Percentiles rank a stretch among this genome's conserved stretches.
These are phyloP conservation scores for Polypterus bichir DNA, from an alignment of 2,113 vertebrate species.

Conservation along the genomic window DNA sequence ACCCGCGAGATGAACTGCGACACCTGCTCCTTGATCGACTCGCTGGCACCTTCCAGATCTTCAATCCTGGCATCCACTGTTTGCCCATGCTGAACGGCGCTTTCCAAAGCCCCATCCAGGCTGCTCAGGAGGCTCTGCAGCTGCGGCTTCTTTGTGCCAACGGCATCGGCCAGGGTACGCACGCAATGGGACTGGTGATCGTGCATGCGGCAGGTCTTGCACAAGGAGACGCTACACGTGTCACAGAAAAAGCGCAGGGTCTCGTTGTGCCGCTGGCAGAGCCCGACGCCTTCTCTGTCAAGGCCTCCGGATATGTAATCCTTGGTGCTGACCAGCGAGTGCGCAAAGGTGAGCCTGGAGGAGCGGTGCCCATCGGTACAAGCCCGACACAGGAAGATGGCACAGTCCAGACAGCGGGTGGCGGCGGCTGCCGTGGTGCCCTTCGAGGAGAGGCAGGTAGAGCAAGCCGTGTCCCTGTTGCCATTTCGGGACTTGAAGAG, in stretches of 20 bases:
- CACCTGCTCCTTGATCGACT: slow-evolving; percentile 11
- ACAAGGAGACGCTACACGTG: slow-evolving; percentile 18
- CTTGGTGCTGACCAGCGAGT: slow-evolving; percentile 12
- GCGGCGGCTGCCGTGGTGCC: not conserved
- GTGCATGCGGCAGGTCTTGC: slow-evolving; percentile 17
- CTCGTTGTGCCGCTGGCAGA: slow-evolving; percentile 12
- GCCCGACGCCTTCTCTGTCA: slow-evolving; percentile 13
- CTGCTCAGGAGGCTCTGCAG: slow-evolving; percentile 18
- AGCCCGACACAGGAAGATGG: slow-evolving; percentile 13
- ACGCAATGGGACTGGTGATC: slow-evolving; percentile 18
- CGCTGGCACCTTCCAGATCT: slow-evolving; percentile 10
- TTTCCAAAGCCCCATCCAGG: slow-evolving; percentile 10
- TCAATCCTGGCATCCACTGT: slow-evolving; percentile 12
- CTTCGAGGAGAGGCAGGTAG: slow-evolving; percentile 4
- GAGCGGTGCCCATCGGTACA: slow-evolving; percentile 15
- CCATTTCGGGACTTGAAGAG: slow-evolving; percentile 14
- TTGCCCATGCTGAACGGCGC: slow-evolving; percentile 14
- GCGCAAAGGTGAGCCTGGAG: slow-evolving; percentile 14
- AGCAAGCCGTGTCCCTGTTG: slow-evolving; percentile 13
- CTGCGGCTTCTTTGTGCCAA: slow-evolving; percentile 8
- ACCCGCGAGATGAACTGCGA: slow-evolving; percentile 11
- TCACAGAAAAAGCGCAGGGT: slow-evolving; percentile 15
- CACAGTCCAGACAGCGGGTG: slow-evolving; percentile 16
- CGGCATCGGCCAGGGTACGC: slow-evolving; percentile 15
- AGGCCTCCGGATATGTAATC: slow-evolving; percentile 3